Conservation (phyloP, 2,888 invertebrate genomes). For the Metalampra italica region DNA sequence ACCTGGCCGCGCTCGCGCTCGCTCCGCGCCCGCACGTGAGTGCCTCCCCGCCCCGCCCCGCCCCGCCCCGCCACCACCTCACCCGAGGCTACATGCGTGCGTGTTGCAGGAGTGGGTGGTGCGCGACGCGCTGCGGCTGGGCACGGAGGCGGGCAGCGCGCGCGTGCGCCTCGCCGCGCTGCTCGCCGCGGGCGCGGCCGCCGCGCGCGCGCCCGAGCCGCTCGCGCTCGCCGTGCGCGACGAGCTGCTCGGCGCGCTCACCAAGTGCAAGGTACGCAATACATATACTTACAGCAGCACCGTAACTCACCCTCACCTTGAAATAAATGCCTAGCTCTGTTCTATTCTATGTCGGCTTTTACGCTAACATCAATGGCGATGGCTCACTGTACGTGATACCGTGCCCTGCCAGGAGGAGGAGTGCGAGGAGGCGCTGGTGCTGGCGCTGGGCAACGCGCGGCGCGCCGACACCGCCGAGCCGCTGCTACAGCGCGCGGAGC, state of each 20-base stretch:
- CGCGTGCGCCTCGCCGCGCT: constrained; percentile 25
- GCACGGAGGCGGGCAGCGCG: constrained; percentile 24
- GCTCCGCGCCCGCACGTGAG: constrained; percentile 8
- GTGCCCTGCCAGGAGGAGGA: constrained; percentile 25
- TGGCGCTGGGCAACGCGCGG: constrained; percentile 48
- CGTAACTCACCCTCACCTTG: no score
- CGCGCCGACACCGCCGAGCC: constrained; percentile 35
- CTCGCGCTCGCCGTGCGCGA: constrained; percentile 10
- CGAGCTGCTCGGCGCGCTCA: constrained; percentile 18
- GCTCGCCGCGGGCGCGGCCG: constrained; percentile 28
- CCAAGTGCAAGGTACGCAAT: constrained; percentile 29
- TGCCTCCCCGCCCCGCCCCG: background rate
- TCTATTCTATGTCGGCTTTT: no score
- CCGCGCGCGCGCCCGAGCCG: constrained; percentile 5
- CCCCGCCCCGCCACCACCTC: background rate
- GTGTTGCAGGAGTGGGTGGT: constrained; percentile 23
- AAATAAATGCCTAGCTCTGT: no score
- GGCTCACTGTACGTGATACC: no score
- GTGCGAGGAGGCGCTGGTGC: constrained; percentile 32
- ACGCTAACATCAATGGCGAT: no score
- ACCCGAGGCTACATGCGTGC: background rate
- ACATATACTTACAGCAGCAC: no score
- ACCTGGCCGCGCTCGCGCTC: constrained; percentile 22
- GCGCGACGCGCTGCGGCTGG: constrained; percentile 28
- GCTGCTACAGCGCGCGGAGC: constrained; percentile 31